phyloP scores from a whole-genome alignment of 2,888 invertebrate species.

The Phengaris arion region DNA sequence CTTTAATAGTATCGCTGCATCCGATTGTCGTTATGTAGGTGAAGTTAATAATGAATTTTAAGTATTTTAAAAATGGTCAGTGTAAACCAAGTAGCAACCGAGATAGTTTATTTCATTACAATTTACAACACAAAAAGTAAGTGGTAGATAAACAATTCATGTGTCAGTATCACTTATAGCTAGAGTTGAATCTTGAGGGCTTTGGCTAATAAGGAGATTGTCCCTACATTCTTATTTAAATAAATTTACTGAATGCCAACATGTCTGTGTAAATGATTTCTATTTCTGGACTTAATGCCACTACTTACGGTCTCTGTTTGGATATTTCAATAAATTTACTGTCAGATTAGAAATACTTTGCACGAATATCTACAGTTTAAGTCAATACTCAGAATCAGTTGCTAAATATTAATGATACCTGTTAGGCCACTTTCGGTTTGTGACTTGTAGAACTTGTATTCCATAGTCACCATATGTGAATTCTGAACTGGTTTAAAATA shows the following conservation, averaged over 20 bases:
- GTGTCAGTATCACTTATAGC: neutral
- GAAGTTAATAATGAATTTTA: conserved; percentile 1
- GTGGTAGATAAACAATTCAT: neutral
- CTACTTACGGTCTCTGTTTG: conserved; percentile 2
- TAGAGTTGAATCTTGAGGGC: neutral
- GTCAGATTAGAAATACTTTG: neutral
- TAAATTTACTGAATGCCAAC: conserved; percentile 9
- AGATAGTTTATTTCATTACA: neutral
- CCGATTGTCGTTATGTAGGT: conserved; percentile 13
- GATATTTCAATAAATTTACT: conserved; percentile 6
- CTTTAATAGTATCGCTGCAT: conserved; percentile 24
- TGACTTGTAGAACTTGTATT: neutral
- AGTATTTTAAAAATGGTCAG: neutral
- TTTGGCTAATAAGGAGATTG: neutral
- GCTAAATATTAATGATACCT: neutral
- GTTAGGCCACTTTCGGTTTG: conserved; percentile 1
- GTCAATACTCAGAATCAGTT: neutral
- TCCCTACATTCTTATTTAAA: conserved; percentile 1
- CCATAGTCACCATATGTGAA: neutral
- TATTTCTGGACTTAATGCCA: conserved; percentile 8
- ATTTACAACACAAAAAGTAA: neutral
- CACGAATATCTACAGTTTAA: neutral
- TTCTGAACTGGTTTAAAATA: conserved; percentile 11
- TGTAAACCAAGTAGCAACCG: neutral
- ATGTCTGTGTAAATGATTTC: conserved; percentile 9